phyloP scores from a whole-genome alignment of 2,113 vertebrate species.

The Dipodomys merriami region DNA sequence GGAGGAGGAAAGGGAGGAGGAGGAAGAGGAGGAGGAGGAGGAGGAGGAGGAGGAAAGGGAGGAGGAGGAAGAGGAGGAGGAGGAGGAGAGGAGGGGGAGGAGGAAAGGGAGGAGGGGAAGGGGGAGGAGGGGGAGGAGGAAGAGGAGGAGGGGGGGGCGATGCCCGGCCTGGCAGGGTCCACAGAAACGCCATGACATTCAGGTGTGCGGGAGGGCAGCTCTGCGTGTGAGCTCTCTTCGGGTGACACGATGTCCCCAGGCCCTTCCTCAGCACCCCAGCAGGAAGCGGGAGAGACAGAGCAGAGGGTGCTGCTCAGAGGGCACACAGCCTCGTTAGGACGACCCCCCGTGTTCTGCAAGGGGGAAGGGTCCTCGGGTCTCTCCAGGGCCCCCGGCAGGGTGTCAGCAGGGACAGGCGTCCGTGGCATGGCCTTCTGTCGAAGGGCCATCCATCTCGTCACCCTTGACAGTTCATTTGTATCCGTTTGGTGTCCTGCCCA shows the following conservation, averaged over 20 bases:
- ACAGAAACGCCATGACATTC: not conserved
- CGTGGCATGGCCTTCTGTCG: not conserved
- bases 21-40: no score
- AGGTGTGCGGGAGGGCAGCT: rapidly evolving
- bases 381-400: not conserved
- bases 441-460: conserved; percentile 31
- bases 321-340: not conserved
- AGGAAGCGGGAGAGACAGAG: not conserved
- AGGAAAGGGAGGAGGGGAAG: no score
- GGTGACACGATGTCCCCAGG: not conserved
- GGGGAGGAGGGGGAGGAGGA: no score
- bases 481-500: conserved; percentile 46
- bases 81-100: no score
- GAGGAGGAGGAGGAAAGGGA: no score
- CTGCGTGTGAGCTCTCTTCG: not conserved
- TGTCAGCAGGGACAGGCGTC: not conserved
- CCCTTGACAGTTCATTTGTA: not conserved
- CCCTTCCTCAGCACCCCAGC: no score
- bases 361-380: not conserved
- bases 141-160: not conserved
- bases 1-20: no score
- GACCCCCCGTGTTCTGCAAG: not conserved
- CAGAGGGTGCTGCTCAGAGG: not conserved
- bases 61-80: no score
- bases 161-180: not conserved